Base-by-base conservation (phyloP, 2,797 vertebrate genomes). In the Pristis pectinata region DNA sequence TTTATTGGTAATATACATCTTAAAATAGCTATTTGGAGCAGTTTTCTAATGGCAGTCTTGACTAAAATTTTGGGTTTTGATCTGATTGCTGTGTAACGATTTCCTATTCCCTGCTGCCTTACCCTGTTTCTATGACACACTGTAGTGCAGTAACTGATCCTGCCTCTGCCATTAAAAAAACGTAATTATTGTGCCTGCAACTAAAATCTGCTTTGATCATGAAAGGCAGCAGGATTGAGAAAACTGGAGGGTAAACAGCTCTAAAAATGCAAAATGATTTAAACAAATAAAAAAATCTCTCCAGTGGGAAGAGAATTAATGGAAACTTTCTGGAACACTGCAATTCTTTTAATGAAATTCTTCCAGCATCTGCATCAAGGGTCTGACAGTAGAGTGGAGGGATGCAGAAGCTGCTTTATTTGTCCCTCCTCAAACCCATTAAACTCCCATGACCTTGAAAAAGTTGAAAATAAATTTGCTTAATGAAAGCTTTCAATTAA, bases 391-490 rank as follows among this genome's bases (percentile, higher is more conserved):
- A 24, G 41, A 44, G 34, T 1, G 27, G 27, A 59, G 53, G 56
- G 34, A 89, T n/a, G 85, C 85, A 61, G 85, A 59, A n/a, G 56
- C 85, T 61, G 53, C 30, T n/a, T 19, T 87, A 53, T 61, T 87
- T 87, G 30, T 19, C 82, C 27, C 9, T 27, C 59, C 30, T 27
- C 83, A 15, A 59, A 3, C 56, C 24, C 5, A 61, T 53, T 15
- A 61, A 87, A 61, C 89, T 61, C 13, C 30, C 85, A 61, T 1
- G 30, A 59, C 85, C 8, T 89, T 89, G 49, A 13, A 89, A n/a
- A 59, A 89, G n/a, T 56, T n/a, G 24, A n/a, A 89, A 89, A 89
- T 56, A 59, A 61, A 89, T 89, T 89, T 61, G 53, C 89, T 61
- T n/a, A 61, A 89, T 59, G 15, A 6, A 30, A 56, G 49, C 53